These are phyloP conservation scores for Galeruca laticollis DNA, from an alignment of 2,888 invertebrate genomes.

Conservation along the genomic window DNA sequence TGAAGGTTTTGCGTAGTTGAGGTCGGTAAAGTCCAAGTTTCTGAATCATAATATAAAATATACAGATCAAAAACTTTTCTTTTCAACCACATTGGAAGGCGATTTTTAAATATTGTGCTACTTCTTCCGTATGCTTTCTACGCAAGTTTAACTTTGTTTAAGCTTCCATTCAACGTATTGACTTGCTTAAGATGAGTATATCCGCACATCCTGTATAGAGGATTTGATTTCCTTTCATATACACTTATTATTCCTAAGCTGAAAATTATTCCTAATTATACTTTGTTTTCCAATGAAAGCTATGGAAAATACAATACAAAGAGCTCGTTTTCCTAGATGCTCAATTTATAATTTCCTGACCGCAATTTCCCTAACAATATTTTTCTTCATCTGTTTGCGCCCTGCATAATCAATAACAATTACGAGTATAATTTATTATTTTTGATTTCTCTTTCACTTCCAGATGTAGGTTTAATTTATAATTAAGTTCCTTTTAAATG, in stretches of 20 bases:
- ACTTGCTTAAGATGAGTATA: too few relatives aligned
- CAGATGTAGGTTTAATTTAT: slow-evolving; percentile 12
- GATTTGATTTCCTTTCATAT: neutral
- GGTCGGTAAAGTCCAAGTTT: too few relatives aligned
- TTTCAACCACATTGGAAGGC: too few relatives aligned
- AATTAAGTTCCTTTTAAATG: slow-evolving; percentile 9
- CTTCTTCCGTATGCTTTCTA: too few relatives aligned
- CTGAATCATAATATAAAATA: too few relatives aligned
- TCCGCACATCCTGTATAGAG: too few relatives aligned
- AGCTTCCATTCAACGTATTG: too few relatives aligned
- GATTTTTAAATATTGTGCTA: too few relatives aligned
- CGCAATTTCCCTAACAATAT: neutral
- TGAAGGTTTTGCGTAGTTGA: too few relatives aligned
- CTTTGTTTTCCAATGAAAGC: neutral
- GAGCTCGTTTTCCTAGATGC: neutral
- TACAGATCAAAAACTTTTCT: too few relatives aligned
- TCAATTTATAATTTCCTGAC: neutral
- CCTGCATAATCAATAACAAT: slow-evolving; percentile 5
- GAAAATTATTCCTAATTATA: neutral
- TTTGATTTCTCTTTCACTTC: slow-evolving; percentile 5
- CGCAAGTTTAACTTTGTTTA: too few relatives aligned
- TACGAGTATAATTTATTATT: slow-evolving; percentile 14
- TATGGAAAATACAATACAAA: slow-evolving; percentile 1
- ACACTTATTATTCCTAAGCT: neutral
- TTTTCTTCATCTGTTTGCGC: neutral